These are phyloP conservation scores for Sialis fuliginosa DNA, from an alignment of 2,888 invertebrate species.

Conservation along the genomic window DNA sequence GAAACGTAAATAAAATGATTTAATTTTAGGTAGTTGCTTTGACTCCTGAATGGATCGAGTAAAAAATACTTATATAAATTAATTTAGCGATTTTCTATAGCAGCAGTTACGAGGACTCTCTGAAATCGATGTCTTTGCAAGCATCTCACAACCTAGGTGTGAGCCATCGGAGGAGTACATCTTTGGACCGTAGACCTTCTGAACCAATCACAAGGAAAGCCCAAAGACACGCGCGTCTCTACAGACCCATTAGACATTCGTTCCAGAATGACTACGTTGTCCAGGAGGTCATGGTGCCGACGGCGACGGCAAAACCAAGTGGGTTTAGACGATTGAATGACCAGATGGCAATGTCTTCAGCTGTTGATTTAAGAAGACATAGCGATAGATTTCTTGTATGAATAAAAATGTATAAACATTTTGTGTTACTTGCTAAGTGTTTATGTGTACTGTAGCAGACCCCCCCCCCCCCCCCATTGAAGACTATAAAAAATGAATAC, in stretches of 20 bases:
- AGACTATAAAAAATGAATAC: no score
- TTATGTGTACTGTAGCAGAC: no score
- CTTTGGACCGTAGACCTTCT: not conserved
- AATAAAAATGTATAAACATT: no score
- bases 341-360: not conserved
- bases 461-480: no score
- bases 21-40: not conserved
- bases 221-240: not conserved
- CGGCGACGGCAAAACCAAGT: conserved; percentile 1
- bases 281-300: conserved; percentile 1
- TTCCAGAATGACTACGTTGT: conserved; percentile 1
- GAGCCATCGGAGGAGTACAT: not conserved
- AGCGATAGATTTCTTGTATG: conserved; percentile 1
- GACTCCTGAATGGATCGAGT: no score
- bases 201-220: not conserved
- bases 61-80: no score
- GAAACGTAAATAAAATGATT: not conserved
- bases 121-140: conserved; percentile 34
- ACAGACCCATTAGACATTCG: not conserved
- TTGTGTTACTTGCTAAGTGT: no score
- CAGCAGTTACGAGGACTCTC: conserved; percentile 66
- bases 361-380: conserved; percentile 2
- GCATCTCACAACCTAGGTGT: not conserved
- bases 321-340: not conserved
- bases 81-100: conserved; percentile 19